Base-by-base conservation (phyloP, 2,797 vertebrate species). In the Muscicapa striata region DNA sequence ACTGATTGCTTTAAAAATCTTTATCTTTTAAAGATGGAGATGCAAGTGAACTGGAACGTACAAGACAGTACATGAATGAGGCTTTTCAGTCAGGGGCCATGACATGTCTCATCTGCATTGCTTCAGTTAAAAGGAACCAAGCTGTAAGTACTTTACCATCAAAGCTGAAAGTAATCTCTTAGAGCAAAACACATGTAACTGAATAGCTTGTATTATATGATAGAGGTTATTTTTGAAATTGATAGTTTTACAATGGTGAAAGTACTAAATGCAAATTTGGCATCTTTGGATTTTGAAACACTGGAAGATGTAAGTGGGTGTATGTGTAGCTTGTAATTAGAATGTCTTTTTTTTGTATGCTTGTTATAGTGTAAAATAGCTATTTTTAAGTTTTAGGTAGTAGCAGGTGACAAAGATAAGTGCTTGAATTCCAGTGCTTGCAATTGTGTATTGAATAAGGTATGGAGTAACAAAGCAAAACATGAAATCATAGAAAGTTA, bases 81-180 rank as follows among this genome's bases (percentile, higher is more conserved):
- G 98, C 99, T 88, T 99, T 99, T 82, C 99, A 99, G 97, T 98
- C 99, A 1, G 99, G 99, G 79, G 99, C 99, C 15, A 97, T 99
- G 89, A 99, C 99, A 5, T 99, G 99, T 90, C 98, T 99, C 83
- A 99, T 99, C 97, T 99, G 99, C 96, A 99, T 99, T 95, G 98
- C 98, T 82, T 99, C 99, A 2, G 98, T 99, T 77, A 99, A 98
- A 97, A 98, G 99, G 95, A 99, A 98, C 10, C 99, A 99, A 97
- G 98, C 98, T 83, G 99, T 99, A 96, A 98, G 98, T 98, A 95
- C 87, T 92, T 77, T 24, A 48, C 36, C 23, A 13, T 46, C 46
- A 23, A 23, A 46, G 46, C 13, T 46, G 46, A 13, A 23, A 24
- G 29, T 88, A 66, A 29, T 55, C 11, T 81, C 87, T 41, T 38